Evolutionary conservation across 1,140 invertebrate genomes (phyloP).

Genomic region (Lucilia sericata): DNA sequence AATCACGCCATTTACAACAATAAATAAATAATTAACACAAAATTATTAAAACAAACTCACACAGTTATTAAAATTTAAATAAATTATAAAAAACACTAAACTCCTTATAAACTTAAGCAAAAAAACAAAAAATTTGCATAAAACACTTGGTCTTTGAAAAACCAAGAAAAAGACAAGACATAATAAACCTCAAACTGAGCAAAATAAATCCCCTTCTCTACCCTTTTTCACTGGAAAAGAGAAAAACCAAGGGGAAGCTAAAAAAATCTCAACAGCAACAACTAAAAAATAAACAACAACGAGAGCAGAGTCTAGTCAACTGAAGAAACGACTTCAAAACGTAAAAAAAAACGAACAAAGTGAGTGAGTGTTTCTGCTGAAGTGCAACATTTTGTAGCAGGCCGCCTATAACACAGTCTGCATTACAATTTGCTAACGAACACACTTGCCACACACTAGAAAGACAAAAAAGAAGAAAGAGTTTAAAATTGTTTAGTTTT

Average conservation of each 20-base stretch:
- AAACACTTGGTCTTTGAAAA: neutral
- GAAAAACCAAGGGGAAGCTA: neutral
- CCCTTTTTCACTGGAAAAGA: neutral
- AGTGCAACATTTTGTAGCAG: slow-evolving; percentile 30
- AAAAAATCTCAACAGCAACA: neutral
- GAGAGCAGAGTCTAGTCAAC: neutral
- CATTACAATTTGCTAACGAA: slow-evolving; percentile 20
- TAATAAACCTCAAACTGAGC: neutral
- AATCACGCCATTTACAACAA: slow-evolving; percentile 40
- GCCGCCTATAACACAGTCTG: slow-evolving; percentile 25
- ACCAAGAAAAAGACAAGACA: neutral
- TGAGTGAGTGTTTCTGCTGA: slow-evolving; percentile 2
- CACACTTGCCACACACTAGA: neutral
- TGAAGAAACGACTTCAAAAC: neutral
- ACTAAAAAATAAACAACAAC: neutral
- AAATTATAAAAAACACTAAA: slow-evolving; percentile 3
- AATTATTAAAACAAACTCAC: slow-evolving; percentile 31
- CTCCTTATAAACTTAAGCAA: neutral
- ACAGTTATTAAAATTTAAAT: slow-evolving; percentile 26
- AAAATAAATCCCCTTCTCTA: neutral
- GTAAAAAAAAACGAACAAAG: neutral
- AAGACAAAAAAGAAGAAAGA: neutral
- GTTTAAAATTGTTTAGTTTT: slow-evolving; percentile 8
- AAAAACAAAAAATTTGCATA: neutral
- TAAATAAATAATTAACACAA: slow-evolving; percentile 1